Conservation (phyloP, 2,113 vertebrate genomes). For the Microcebus lehilahytsara region DNA sequence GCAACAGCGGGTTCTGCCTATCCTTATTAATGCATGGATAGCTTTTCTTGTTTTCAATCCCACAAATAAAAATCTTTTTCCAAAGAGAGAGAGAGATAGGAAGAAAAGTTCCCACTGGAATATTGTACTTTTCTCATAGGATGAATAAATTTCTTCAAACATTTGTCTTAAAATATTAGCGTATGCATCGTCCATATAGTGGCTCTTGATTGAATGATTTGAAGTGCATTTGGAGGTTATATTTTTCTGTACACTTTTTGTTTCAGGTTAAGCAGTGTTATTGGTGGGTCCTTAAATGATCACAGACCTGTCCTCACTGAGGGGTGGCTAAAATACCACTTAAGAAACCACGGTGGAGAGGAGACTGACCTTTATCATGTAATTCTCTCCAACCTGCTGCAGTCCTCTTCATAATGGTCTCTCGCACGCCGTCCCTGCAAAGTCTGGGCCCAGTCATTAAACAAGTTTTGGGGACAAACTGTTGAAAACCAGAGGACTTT, state of each 20-base stretch:
- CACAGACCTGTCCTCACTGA: background rate
- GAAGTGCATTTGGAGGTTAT: background rate
- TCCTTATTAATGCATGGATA: conserved; percentile 26
- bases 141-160: background rate
- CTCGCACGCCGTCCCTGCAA: background rate
- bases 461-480: background rate
- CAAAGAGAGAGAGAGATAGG: background rate
- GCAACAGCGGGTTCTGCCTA: background rate
- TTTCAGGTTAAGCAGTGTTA: background rate
- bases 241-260: background rate
- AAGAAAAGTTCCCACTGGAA: background rate
- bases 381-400: background rate
- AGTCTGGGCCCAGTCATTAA: background rate
- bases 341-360: background rate
- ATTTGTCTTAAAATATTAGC: conserved; percentile 3
- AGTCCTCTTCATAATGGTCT: background rate
- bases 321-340: background rate
- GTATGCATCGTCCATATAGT: background rate
- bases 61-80: conserved; percentile 31
- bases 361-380: background rate
- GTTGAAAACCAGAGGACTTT: background rate
- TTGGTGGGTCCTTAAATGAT: background rate
- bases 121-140: conserved; percentile 11
- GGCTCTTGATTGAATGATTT: background rate
- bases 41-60: conserved; percentile 39